Percentiles rank a stretch among this genome's conserved stretches.
Conservation (phyloP, 2,113 vertebrate species). For the Seriola aureovittata region DNA sequence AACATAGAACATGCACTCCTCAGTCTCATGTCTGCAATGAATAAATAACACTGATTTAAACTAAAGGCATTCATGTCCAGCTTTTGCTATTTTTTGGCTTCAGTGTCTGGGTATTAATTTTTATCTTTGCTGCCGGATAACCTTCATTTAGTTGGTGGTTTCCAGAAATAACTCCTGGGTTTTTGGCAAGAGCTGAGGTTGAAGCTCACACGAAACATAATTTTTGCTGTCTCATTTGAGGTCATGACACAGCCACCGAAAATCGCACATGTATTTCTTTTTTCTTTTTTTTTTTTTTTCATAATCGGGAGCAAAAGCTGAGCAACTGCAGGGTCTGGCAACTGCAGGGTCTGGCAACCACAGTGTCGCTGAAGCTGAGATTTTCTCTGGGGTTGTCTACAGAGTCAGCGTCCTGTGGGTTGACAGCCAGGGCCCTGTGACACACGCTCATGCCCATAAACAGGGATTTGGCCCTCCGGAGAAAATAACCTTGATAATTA, state of each 20-base stretch:
- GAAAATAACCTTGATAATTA: constrained; percentile 87
- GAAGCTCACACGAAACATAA: constrained; percentile 45
- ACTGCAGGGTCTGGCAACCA: constrained; percentile 28
- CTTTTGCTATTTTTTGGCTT: constrained; percentile 10
- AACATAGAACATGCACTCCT: constrained; percentile 28
- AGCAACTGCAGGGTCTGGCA: constrained; percentile 13
- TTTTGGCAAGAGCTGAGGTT: constrained; percentile 47
- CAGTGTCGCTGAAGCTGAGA: constrained; percentile 21
- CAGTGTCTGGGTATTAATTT: constrained; percentile 26
- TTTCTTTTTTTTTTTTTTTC: constrained; percentile 25
- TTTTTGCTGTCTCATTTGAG: constrained; percentile 67
- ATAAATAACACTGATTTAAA: constrained; percentile 21
- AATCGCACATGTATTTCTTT: constrained; percentile 10
- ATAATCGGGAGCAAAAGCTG: constrained; percentile 39
- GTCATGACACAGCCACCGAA: constrained; percentile 56
- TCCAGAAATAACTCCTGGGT: constrained; percentile 53
- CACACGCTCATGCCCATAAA: constrained; percentile 83
- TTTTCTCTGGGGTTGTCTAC: constrained; percentile 49
- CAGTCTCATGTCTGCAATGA: constrained; percentile 8
- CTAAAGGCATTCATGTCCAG: background rate
- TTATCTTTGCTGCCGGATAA: constrained; percentile 26
- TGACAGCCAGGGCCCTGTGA: constrained; percentile 70
- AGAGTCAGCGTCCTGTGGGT: constrained; percentile 67
- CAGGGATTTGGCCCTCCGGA: constrained; percentile 82
- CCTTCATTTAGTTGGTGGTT: constrained; percentile 44